Conservation (phyloP, 1,140 invertebrate genomes). For the Atta texana region DNA sequence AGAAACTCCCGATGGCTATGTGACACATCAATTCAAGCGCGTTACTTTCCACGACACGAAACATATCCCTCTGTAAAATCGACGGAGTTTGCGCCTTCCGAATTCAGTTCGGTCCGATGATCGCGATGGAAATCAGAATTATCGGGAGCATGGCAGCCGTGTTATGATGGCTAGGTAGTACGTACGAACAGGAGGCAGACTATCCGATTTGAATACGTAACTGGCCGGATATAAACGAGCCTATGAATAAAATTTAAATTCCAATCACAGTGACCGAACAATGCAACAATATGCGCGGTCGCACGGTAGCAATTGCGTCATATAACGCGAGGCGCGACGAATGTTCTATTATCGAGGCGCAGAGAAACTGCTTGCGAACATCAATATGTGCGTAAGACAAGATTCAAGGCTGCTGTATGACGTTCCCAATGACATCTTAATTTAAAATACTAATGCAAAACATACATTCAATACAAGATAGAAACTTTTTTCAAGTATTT, state of each 20-base stretch:
- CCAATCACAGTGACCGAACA: conserved; percentile 79
- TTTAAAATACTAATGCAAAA: background rate
- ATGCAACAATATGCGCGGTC: conserved; percentile 77
- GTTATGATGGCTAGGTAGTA: conserved; percentile 60
- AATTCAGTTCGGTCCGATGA: conserved; percentile 48
- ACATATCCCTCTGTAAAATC: conserved; percentile 45
- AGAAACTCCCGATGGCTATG: background rate
- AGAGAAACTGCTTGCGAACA: background rate
- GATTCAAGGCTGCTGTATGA: background rate
- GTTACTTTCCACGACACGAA: conserved; percentile 43
- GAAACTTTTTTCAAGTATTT: background rate
- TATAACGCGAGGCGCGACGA: conserved; percentile 47
- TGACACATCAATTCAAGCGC: conserved; percentile 31
- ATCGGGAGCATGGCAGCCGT: conserved; percentile 61
- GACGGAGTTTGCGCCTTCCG: conserved; percentile 64
- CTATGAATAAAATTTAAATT: conserved; percentile 84
- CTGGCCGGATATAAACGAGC: conserved; percentile 82
- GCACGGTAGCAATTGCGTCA: conserved; percentile 66
- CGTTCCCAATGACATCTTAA: background rate
- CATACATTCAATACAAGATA: background rate
- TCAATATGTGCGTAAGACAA: background rate
- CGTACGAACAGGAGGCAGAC: conserved; percentile 62
- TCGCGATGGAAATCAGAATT: conserved; percentile 75
- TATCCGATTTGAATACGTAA: conserved; percentile 82
- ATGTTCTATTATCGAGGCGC: conserved; percentile 37